Conservation (phyloP, 2,888 invertebrate species). For the Tryphoninae sp. region DNA sequence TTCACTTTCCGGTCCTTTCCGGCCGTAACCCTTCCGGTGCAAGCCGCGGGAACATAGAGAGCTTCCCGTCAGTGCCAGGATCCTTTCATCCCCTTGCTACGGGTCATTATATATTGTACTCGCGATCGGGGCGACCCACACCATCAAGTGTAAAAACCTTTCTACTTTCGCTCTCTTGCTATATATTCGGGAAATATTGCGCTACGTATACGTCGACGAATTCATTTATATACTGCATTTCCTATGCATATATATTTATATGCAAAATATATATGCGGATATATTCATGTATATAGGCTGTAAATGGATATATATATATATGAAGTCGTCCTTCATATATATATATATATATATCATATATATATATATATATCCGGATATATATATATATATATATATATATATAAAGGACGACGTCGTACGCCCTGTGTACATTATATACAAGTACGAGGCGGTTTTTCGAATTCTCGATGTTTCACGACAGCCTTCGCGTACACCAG, state of each 20-base stretch:
- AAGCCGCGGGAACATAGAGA: constrained; percentile 64
- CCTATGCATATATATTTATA: neutral
- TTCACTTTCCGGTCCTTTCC: constrained; percentile 66
- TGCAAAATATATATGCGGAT: neutral
- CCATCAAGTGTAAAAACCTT: constrained; percentile 16
- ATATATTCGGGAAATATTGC: constrained; percentile 33
- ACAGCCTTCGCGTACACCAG: constrained; percentile 41
- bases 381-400: neutral
- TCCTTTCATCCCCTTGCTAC: constrained; percentile 66
- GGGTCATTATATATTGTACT: constrained; percentile 65
- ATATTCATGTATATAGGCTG: neutral
- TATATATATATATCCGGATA: neutral
- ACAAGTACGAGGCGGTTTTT: constrained; percentile 48
- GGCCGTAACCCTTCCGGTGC: constrained; percentile 65
- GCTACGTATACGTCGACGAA: constrained; percentile 4
- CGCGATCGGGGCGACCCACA: constrained; percentile 64
- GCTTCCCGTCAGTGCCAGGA: constrained; percentile 65
- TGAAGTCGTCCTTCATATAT: no score
- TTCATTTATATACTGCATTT: constrained; percentile 4
- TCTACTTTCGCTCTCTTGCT: constrained; percentile 7
- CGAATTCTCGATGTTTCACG: constrained; percentile 59
- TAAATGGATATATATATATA: neutral
- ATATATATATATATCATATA: neutral
- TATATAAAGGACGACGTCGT: constrained; percentile 1
- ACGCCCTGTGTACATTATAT: constrained; percentile 10